Percentiles rank a stretch among this genome's conserved stretches.
phyloP scores from a whole-genome alignment of 2,888 invertebrate genomes.

The Lithophane leautieri region DNA sequence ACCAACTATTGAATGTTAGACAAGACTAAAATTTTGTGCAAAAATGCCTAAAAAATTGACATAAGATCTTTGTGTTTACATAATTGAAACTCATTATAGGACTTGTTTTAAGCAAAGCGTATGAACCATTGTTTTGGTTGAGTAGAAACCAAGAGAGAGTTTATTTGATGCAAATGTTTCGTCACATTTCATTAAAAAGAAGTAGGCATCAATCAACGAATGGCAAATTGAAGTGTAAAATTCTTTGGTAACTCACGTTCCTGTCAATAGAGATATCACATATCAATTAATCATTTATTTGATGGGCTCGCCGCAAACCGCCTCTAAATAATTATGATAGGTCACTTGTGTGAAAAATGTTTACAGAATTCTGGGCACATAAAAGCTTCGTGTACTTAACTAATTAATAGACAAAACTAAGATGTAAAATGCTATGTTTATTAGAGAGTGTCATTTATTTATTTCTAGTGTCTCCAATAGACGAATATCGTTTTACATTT shows the following conservation, averaged over 20 bases:
- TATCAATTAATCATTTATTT: conserved; percentile 56
- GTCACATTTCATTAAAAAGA: conserved; percentile 61
- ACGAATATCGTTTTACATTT: conserved; percentile 32
- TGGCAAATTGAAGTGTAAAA: conserved; percentile 63
- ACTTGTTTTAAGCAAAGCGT: conserved; percentile 48
- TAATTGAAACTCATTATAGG: conserved; percentile 9
- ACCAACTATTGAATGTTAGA: not conserved
- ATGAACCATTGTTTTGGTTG: conserved; percentile 60
- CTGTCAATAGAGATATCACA: conserved; percentile 57
- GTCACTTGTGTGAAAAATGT: conserved; percentile 13
- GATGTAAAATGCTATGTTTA: conserved; percentile 29
- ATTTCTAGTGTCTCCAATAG: conserved; percentile 6
- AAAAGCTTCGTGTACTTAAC: conserved; percentile 10
- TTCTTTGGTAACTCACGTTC: conserved; percentile 52
- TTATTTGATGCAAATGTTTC: conserved; percentile 57
- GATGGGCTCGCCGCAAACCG: conserved; percentile 25
- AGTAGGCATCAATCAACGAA: conserved; percentile 59
- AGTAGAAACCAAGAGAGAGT: conserved; percentile 70
- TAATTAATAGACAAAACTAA: conserved; percentile 23
- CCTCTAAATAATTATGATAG: conserved; percentile 2
- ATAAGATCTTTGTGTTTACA: not conserved
- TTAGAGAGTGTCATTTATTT: conserved; percentile 25
- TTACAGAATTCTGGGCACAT: conserved; percentile 4
- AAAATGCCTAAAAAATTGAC: not conserved
- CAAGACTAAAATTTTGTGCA: not conserved